phyloP scores from a whole-genome alignment of 2,888 invertebrate species.

The Mythimna albipuncta region DNA sequence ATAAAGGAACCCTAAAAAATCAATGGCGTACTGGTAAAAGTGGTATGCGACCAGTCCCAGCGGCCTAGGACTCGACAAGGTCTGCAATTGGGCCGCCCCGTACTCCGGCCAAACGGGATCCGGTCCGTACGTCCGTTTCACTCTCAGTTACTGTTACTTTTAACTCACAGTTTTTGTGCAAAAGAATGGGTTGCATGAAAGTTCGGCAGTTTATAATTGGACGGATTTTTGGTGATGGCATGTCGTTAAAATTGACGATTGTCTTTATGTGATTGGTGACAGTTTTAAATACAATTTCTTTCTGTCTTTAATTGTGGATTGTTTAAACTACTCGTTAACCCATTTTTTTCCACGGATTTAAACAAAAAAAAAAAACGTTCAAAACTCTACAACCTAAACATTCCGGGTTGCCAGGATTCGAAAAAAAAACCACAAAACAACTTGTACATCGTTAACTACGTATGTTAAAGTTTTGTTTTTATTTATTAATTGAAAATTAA shows the following conservation, averaged over 20 bases:
- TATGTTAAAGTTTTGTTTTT: no score
- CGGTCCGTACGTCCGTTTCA: slow-evolving; percentile 68
- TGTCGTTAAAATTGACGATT: slow-evolving; percentile 10
- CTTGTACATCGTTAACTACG: no score
- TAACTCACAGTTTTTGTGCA: slow-evolving; percentile 52
- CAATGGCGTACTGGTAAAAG: slow-evolving; percentile 60
- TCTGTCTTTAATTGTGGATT: not conserved
- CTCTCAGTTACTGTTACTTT: slow-evolving; percentile 70
- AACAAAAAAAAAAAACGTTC: no score
- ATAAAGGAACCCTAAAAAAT: slow-evolving; percentile 18
- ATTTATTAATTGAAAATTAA: no score
- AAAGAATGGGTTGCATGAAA: slow-evolving; percentile 38
- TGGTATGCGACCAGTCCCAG: slow-evolving; percentile 66
- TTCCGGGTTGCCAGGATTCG: no score
- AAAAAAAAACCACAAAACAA: no score
- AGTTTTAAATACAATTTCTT: slow-evolving; percentile 4
- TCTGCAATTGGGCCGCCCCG: slow-evolving; percentile 64
- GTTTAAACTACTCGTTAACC: not conserved
- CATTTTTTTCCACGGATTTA: no score
- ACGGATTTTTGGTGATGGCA: slow-evolving; percentile 21
- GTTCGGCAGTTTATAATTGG: slow-evolving; percentile 42
- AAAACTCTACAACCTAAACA: no score
- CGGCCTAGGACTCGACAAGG: slow-evolving; percentile 69
- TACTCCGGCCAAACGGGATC: slow-evolving; percentile 56
- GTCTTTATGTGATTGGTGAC: not conserved